Percentiles rank a stretch among this genome's conserved stretches.
These are phyloP conservation scores for Tipula unca DNA, from an alignment of 2,888 invertebrate genomes.

Conservation along the genomic window DNA sequence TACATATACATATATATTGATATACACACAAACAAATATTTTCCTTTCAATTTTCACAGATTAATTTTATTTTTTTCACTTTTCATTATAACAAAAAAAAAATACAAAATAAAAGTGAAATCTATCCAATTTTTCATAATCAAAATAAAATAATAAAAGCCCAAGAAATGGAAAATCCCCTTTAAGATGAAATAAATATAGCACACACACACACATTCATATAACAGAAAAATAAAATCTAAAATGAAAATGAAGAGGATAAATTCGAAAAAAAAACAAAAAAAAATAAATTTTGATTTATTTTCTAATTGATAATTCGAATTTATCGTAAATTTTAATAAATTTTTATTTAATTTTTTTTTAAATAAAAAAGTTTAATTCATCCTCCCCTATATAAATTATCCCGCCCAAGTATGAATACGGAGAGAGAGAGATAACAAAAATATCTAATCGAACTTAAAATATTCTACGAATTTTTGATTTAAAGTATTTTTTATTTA, in stretches of 20 bases:
- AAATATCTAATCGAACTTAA: neutral
- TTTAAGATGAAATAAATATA: neutral
- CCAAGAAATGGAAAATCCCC: neutral
- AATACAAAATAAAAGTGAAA: neutral
- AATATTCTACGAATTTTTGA: neutral
- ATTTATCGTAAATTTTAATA: neutral
- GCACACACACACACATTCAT: neutral
- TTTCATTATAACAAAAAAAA: neutral
- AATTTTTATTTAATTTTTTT: neutral
- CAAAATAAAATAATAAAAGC: neutral
- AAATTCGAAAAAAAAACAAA: neutral
- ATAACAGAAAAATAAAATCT: neutral
- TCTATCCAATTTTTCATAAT: neutral
- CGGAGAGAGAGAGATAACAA: neutral
- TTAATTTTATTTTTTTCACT: neutral
- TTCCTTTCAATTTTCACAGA: neutral
- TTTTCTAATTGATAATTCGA: conserved; percentile 8
- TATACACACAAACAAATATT: neutral
- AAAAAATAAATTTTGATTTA: neutral
- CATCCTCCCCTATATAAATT: neutral
- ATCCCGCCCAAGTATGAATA: neutral
- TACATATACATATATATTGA: neutral
- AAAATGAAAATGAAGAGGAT: neutral
- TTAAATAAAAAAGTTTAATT: neutral
- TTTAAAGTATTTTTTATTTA: neutral